Evolutionary conservation across 1,140 invertebrate species (phyloP).

Genomic region (Manduca sexta): DNA sequence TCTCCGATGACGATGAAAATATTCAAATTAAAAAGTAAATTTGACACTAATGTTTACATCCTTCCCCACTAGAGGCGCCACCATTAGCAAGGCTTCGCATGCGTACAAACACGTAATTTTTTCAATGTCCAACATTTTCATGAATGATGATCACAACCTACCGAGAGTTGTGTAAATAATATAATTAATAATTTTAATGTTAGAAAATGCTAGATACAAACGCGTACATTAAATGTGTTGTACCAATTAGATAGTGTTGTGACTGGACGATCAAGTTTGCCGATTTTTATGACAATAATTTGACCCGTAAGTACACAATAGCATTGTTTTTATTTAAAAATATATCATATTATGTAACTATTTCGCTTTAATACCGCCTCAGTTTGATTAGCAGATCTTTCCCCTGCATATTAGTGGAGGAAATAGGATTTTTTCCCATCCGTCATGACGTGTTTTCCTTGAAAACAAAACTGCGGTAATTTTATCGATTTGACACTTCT

Average conservation of each 20-base stretch:
- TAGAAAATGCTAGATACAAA: constrained; percentile 59
- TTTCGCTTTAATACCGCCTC: neutral
- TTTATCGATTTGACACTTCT: constrained; percentile 72
- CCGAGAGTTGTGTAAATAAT: constrained; percentile 46
- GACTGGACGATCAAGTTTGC: constrained; percentile 28
- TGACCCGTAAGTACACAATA: constrained; percentile 31
- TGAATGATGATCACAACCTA: constrained; percentile 59
- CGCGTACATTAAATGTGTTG: constrained; percentile 42
- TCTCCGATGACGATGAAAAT: neutral
- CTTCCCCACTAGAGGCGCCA: constrained; percentile 28
- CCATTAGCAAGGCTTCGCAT: constrained; percentile 37
- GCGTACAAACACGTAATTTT: constrained; percentile 45
- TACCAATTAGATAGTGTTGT: constrained; percentile 64
- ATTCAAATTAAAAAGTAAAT: neutral
- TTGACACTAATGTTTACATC: neutral
- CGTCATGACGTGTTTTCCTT: constrained; percentile 22
- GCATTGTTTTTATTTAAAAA: constrained; percentile 15
- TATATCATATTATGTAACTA: constrained; percentile 14
- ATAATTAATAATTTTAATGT: constrained; percentile 55
- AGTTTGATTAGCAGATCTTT: neutral
- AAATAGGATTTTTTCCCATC: neutral
- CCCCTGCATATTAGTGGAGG: too few relatives aligned
- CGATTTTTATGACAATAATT: constrained; percentile 51
- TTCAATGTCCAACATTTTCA: constrained; percentile 53
- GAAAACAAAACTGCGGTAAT: constrained; percentile 73